Conservation (phyloP, 2,888 invertebrate genomes). For the Drepanosiphum platanoidis region DNA sequence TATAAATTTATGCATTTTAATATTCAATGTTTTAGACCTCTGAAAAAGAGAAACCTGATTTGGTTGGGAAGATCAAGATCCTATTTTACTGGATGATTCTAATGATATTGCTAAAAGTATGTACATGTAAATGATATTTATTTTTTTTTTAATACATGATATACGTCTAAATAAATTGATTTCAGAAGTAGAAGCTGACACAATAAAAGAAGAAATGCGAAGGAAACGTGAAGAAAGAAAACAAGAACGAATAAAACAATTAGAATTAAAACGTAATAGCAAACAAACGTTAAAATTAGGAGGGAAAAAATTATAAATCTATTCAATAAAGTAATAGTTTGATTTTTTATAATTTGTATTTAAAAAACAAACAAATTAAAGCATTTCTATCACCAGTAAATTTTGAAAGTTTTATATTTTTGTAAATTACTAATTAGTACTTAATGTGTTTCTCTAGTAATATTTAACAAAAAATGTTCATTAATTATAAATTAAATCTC, state of each 20-base stretch:
- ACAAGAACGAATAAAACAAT: constrained; percentile 83
- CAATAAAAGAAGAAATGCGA: constrained; percentile 77
- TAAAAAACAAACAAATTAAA: background rate
- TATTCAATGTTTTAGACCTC: constrained; percentile 27
- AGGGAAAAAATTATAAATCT: constrained; percentile 69
- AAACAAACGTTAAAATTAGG: constrained; percentile 69
- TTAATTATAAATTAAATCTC: no score
- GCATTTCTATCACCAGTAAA: constrained; percentile 2
- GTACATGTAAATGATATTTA: background rate
- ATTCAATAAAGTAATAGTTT: background rate
- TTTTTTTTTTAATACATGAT: background rate
- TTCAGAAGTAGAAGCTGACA: constrained; percentile 62
- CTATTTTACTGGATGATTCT: constrained; percentile 46
- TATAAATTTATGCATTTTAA: no score
- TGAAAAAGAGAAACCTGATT: constrained; percentile 40
- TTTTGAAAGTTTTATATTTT: background rate
- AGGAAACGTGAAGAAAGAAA: constrained; percentile 89
- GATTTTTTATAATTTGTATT: constrained; percentile 24
- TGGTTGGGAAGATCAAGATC: constrained; percentile 61
- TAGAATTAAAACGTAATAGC: constrained; percentile 83
- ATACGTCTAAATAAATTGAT: background rate
- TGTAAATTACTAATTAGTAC: background rate
- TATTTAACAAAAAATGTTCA: background rate
- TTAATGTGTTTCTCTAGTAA: background rate
- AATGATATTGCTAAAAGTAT: constrained; percentile 10